Evolutionary conservation across 2,113 vertebrate species (phyloP), one percentile per base, ranked within the genome.

Genomic region (Paedocypris sp.): DNA sequence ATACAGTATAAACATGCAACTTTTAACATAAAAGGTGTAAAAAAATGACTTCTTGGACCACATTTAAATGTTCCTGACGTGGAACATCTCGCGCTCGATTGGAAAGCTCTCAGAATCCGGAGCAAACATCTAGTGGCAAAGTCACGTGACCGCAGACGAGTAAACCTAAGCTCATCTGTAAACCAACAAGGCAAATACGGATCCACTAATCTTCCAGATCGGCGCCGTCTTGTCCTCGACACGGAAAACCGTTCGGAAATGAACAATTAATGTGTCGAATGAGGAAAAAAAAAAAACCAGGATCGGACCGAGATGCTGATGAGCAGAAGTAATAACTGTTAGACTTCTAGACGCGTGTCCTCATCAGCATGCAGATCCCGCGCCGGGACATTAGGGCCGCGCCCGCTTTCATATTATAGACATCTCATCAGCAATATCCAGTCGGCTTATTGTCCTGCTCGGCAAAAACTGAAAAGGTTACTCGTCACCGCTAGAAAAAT

Each of bases 361-460:
- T 69, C 68, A 66, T 70, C 62, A 51, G 62, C 60, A 70, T 62
- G 43, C 62, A 35, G 29, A 45, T 62, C 68, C 58, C 22, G 42
- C n/a, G 54, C 54, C 52, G 23, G 53, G 56, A 62, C 60, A 60
- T 57, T 65, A 56, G 58, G 62, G 33, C 36, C 41, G 57, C 62
- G 32, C 15, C 29, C 15, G 57, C 28, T 36, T 38, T 22, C 5
- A 11, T 58, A 47, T 60, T 64, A 69, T 64, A 69, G 67, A 69
- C 67, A 69, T 38, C 61, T 69, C 62, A 64, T 69, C 61, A 69
- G 67, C 62, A 64, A 57, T 69, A 69, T 54, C 57, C 50, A 50
- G 62, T 45, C 43, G 49, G 57, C 38, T 70, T 70, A 66, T 56
- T 53, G 58, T 64, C 57, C 43, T 52, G 39, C 20, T 62, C 62